Percentiles rank a stretch among this genome's conserved stretches.
These are phyloP conservation scores for Synergus gifuensis DNA, from an alignment of 2,888 invertebrate genomes.

Conservation along the genomic window DNA sequence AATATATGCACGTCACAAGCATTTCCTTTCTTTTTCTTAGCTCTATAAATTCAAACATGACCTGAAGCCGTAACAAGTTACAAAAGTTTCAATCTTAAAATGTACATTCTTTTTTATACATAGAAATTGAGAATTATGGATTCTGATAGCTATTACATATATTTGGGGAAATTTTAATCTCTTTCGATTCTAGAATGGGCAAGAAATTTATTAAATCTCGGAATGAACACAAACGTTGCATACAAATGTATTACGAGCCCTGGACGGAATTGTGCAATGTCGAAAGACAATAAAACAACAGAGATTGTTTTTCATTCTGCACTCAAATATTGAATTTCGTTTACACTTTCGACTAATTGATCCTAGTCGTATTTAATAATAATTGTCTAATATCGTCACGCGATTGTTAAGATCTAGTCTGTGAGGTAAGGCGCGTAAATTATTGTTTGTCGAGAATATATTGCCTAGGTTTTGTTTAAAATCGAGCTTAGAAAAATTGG, in stretches of 20 bases:
- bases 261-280: conserved; percentile 10
- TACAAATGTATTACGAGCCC: background rate
- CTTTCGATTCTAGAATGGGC: background rate
- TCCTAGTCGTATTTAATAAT: background rate
- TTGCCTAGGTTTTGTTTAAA: conserved; percentile 18
- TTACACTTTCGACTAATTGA: background rate
- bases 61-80: no score
- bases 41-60: background rate
- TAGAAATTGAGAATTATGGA: background rate
- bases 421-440: conserved; percentile 20
- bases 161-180: background rate
- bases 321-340: background rate
- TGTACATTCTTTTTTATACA: background rate
- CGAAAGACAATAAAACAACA: background rate
- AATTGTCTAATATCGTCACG: conserved; percentile 25
- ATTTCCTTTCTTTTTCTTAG: background rate
- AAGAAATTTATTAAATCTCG: conserved; percentile 3
- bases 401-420: conserved; percentile 23
- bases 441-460: conserved; percentile 19
- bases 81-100: background rate
- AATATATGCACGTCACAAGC: background rate
- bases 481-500: conserved; percentile 34
- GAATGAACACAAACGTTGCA: background rate
- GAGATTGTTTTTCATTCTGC: background rate
- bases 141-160: background rate